A percentile compares a stretch with the other conserved stretches of the same genome.
These are phyloP conservation scores for Physeter macrocephalus DNA, from an alignment of 2,113 vertebrate species.

Conservation along the genomic window DNA sequence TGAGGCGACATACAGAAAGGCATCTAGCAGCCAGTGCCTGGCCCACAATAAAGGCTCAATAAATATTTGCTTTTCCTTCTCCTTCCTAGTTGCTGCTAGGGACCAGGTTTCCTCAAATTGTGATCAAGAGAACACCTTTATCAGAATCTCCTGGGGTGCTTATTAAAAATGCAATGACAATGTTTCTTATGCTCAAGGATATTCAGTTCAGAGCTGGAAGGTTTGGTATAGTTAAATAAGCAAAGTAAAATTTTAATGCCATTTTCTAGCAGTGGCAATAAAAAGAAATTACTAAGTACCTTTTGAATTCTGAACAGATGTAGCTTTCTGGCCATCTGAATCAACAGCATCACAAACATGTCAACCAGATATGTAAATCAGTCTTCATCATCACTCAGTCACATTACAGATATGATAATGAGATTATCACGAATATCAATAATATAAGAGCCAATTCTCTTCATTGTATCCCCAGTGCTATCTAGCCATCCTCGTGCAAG, in stretches of 20 bases:
- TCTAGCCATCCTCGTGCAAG: background rate
- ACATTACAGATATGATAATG: background rate
- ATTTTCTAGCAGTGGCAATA: slow-evolving; percentile 38
- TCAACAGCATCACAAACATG: slow-evolving; percentile 13
- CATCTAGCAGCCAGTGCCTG: background rate
- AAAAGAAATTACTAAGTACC: slow-evolving; percentile 45
- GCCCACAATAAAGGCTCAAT: background rate
- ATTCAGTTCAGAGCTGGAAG: slow-evolving; percentile 33
- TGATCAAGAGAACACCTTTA: slow-evolving; percentile 20
- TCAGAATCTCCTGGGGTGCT: background rate
- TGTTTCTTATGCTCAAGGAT: slow-evolving; percentile 49
- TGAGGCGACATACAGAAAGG: background rate
- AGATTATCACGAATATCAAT: slow-evolving; percentile 16
- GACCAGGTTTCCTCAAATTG: slow-evolving; percentile 28
- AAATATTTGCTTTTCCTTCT: background rate
- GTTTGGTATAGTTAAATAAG: slow-evolving; percentile 44
- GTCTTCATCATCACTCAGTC: background rate
- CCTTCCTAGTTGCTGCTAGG: background rate
- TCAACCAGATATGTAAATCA: slow-evolving; percentile 23
- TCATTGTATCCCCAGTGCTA: background rate
- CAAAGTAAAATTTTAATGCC: slow-evolving; percentile 52
- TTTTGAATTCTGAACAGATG: slow-evolving; percentile 44
- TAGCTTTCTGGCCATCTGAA: slow-evolving; percentile 4
- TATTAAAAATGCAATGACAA: slow-evolving; percentile 42
- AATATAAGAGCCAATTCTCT: background rate